These are phyloP conservation scores for Agonopterix arenella DNA, from an alignment of 2,888 invertebrate species.

Conservation along the genomic window DNA sequence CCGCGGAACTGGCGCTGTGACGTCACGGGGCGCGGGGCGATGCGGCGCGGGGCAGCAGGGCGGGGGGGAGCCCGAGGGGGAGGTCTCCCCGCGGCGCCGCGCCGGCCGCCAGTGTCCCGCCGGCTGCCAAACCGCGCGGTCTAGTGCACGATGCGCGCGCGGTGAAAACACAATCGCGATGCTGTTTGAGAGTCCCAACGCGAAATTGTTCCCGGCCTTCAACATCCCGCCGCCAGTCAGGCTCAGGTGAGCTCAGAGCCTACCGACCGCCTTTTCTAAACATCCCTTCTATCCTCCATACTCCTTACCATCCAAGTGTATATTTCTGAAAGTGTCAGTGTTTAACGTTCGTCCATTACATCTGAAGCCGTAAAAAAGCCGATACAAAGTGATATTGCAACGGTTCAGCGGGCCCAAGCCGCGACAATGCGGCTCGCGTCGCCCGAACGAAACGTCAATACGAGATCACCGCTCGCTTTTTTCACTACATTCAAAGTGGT, in stretches of 20 bases:
- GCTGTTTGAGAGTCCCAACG: conserved; percentile 85
- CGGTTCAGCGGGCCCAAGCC: conserved; percentile 34
- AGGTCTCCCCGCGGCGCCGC: conserved; percentile 10
- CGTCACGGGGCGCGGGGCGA: conserved; percentile 8
- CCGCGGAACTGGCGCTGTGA: conserved; percentile 6
- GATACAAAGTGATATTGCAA: conserved; percentile 44
- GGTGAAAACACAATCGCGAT: conserved; percentile 71
- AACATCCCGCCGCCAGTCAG: conserved; percentile 83
- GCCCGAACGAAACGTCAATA: conserved; percentile 49
- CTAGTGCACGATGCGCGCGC: conserved; percentile 40
- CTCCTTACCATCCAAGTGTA: neutral
- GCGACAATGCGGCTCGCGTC: conserved; percentile 36
- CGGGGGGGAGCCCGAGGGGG: neutral
- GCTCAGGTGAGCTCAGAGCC: conserved; percentile 61
- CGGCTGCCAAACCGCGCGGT: conserved; percentile 48
- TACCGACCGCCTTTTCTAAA: conserved; percentile 6
- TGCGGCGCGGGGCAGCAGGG: neutral
- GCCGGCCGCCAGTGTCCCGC: conserved; percentile 53
- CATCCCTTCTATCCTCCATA: conserved; percentile 11
- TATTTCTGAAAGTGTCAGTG: conserved; percentile 33
- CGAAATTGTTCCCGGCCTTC: conserved; percentile 82
- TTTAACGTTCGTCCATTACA: conserved; percentile 26
- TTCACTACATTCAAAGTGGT: conserved; percentile 20
- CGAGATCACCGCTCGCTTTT: conserved; percentile 33
- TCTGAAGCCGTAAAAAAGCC: conserved; percentile 47